Base-by-base conservation (phyloP, 2,797 vertebrate species). In the Paguma larvata region DNA sequence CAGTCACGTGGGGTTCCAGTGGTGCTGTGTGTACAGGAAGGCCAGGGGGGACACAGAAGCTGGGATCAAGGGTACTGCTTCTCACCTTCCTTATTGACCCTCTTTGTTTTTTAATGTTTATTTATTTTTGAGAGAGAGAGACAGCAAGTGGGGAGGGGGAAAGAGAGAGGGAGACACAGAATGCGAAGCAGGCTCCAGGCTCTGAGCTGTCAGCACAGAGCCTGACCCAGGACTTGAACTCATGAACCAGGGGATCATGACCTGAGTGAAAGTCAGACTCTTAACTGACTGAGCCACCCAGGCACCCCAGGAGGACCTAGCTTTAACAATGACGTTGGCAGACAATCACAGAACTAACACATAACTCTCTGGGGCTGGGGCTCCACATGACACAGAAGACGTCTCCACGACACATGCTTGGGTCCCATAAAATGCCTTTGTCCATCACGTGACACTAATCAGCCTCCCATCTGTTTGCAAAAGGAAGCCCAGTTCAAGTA, bases 401-500 rank as follows among this genome's bases (percentile, higher is more conserved):
- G 94, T 94, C 95, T 85, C 97, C 80, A 6, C 96, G 97, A 96
- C 96, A 92, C 96, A 14, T 18, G 38, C 46, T 65, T 94, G 95
- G 95, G 97, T 98, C 97, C 90, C 27, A 82, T 96, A 73, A 95
- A 96, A 98, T 95, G 82, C 90, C 96, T 88, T 97, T 97, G 3
- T 78, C 97, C 95, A 67, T 96, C 94, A 94, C 56, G 90, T 94
- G 85, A 44, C 86, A 93, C 92, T 94, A 96, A 95, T 65, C 94
- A 93, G 96, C 96, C 96, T 97, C 85, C 92, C 32, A 16, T 87
- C 44, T 91, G 67, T 95, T 98, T 98, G 93, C 96, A 96, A 67
- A 95, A 97, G 72, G 70, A 97, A 98, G 73, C 94, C 88, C 79
- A 98, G 59, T 95, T 94, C 97, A 98, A 98, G 92, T 89, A 85